Base-by-base conservation (phyloP, 2,888 invertebrate species). In the Agrochola litura region DNA sequence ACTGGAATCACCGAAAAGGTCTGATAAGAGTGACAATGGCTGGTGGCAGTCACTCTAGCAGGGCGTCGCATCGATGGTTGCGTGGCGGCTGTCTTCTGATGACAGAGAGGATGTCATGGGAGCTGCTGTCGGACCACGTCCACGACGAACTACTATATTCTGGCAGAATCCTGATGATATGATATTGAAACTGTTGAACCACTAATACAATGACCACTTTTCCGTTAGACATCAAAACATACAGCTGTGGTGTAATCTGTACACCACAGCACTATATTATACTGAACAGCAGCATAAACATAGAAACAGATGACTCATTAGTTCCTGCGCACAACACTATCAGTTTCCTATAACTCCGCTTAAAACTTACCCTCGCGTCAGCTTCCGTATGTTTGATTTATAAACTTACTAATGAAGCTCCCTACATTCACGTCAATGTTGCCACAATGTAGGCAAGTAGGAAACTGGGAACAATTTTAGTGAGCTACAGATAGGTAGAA, bases 401-500 rank as follows among this genome's bases (percentile, higher is more conserved):
- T 78, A 86, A 83, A 83, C 79, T 86, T 68, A 61, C 86, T 83
- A 83, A 83, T 83, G 83, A 83, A 86, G 82, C 83, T 83, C 58
- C 56, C 52, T 78, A 68, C 66, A 56, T 49, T 41, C 52, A n/a
- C 70, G 69, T 56, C 52, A 66, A 70, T 73, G 43, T 71, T 61
- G 22, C 65, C 56, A 37, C 52, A 58, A 58, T 46, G 6, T 41
- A 76, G 58, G 6, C n/a, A 58, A 49, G n/a, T 56, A 41, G 1
- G 12, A 19, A 75, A 76, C 43, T 3, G 2, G 25, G 9, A 52
- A 65, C 25, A 6, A 6, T 49, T 76, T 58, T 14, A 30, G 30
- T 49, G 10, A 25, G 14, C 1, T n/a, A 9, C 30, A 22, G 22
- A 46, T 25, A 25, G n/a, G 16, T n/a, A 68, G 0, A 12, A 30